Conservation (phyloP, 2,113 vertebrate genomes). For the Platysteira castanea region DNA sequence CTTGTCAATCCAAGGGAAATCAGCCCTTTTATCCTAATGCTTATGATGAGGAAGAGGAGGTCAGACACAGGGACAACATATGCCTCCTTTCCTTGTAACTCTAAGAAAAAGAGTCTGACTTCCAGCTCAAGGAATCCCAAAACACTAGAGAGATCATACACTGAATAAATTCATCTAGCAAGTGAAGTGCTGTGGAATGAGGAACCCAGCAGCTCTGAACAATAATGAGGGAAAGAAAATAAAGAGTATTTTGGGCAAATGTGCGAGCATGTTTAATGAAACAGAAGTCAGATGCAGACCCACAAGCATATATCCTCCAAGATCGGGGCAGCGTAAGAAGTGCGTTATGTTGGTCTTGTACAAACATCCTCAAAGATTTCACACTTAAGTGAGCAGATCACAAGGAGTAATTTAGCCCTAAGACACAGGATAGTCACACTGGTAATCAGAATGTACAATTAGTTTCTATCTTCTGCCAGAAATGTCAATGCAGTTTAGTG, state of each 20-base stretch:
- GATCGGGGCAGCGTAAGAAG: neutral
- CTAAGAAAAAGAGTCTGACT: neutral
- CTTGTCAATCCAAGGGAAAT: neutral
- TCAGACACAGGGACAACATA: neutral
- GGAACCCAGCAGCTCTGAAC: neutral
- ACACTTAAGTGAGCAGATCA: neutral
- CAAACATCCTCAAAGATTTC: neutral
- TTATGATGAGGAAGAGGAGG: neutral
- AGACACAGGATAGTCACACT: neutral
- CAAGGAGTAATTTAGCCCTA: neutral
- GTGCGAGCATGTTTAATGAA: neutral
- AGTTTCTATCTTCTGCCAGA: slow-evolving; percentile 6
- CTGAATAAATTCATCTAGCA: neutral
- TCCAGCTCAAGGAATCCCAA: neutral
- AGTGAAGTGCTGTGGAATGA: neutral
- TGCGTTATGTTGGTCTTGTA: neutral
- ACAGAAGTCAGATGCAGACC: neutral
- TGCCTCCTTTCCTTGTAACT: neutral
- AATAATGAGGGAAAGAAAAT: neutral
- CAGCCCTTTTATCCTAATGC: neutral
- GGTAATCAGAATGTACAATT: slow-evolving; percentile 1
- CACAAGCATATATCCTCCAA: neutral
- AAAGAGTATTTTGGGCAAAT: neutral
- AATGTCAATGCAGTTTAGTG: neutral
- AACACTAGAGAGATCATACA: neutral